These are phyloP conservation scores for Sander lucioperca DNA, from an alignment of 2,113 vertebrate genomes.

Conservation along the genomic window DNA sequence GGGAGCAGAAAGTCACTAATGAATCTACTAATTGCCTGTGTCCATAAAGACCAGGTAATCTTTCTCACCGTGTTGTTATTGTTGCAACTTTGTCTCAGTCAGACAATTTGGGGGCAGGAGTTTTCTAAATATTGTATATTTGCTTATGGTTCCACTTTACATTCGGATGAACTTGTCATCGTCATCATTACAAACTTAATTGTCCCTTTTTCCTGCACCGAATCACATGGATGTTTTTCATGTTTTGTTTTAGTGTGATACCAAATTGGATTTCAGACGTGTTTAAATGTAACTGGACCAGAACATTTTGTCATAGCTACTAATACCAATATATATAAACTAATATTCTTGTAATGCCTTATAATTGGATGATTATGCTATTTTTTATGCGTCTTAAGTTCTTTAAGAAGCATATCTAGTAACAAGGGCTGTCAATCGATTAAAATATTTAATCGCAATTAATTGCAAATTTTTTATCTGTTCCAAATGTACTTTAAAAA, in stretches of 20 bases:
- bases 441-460: no score
- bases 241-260: not conserved
- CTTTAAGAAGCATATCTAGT: not conserved
- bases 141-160: not conserved
- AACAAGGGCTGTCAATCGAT: no score
- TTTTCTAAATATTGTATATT: not conserved
- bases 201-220: not conserved
- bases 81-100: not conserved
- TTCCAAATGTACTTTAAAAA: no score
- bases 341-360: not conserved
- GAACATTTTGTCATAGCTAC: not conserved
- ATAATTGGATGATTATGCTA: not conserved
- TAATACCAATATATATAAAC: no score
- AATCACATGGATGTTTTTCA: not conserved
- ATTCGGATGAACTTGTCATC: not conserved
- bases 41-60: slow-evolving; percentile 51
- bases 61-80: slow-evolving; percentile 3
- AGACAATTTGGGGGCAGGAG: not conserved
- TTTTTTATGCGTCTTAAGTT: not conserved
- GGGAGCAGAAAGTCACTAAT: slow-evolving; percentile 50
- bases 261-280: not conserved
- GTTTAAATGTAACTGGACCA: not conserved
- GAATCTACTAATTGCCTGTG: slow-evolving; percentile 55
- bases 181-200: not conserved
- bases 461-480: no score